phyloP scores from a whole-genome alignment of 2,888 invertebrate species.

The Isotomurus palustris region DNA sequence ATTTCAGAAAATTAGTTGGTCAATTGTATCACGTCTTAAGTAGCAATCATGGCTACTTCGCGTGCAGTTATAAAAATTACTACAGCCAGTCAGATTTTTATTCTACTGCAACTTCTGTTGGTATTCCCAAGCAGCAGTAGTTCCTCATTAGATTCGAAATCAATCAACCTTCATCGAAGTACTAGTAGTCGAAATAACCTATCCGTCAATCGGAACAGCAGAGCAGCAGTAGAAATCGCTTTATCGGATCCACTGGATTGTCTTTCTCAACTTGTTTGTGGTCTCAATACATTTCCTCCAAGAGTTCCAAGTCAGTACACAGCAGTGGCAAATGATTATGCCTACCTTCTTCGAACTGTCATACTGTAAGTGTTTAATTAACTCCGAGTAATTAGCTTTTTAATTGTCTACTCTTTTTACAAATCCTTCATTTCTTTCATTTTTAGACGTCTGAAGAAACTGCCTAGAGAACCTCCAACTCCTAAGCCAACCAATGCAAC shows the following conservation, averaged over 20 bases:
- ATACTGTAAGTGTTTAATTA: constrained; percentile 20
- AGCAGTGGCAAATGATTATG: constrained; percentile 30
- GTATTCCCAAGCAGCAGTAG: too few relatives aligned
- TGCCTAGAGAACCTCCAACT: background rate
- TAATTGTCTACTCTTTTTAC: too few relatives aligned
- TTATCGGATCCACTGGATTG: constrained; percentile 28
- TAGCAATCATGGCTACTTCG: too few relatives aligned
- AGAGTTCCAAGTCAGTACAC: constrained; percentile 18
- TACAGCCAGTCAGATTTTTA: too few relatives aligned
- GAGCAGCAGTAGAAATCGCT: constrained; percentile 18
- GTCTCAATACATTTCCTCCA: constrained; percentile 29
- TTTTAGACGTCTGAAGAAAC: constrained; percentile 15
- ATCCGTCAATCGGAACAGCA: constrained; percentile 2
- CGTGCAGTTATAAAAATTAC: too few relatives aligned
- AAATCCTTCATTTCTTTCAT: background rate
- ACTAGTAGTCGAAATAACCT: too few relatives aligned
- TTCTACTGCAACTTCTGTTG: too few relatives aligned
- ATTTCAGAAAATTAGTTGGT: too few relatives aligned
- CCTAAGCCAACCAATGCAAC: constrained; percentile 3
- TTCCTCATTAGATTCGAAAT: too few relatives aligned
- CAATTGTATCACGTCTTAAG: too few relatives aligned
- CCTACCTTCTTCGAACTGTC: constrained; percentile 23
- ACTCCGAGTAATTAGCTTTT: background rate
- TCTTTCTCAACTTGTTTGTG: constrained; percentile 31
- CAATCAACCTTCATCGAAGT: too few relatives aligned